phyloP scores from a whole-genome alignment of 2,113 vertebrate species.

The Brachypodius melanocephalos region DNA sequence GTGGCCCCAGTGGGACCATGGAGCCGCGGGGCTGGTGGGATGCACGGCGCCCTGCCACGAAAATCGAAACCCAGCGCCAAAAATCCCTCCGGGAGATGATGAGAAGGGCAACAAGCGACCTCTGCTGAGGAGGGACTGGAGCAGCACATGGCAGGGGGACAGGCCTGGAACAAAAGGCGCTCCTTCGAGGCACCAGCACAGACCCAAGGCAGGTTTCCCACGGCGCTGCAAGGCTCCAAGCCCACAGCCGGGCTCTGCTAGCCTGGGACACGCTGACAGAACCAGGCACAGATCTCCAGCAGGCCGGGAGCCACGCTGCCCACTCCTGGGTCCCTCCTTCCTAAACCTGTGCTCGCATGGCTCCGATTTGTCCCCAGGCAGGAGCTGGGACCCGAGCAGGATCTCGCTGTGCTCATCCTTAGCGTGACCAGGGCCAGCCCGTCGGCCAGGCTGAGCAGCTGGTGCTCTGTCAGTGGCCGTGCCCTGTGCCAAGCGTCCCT shows the following conservation, averaged over 20 bases:
- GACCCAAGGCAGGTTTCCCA: neutral
- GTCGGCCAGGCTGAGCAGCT: neutral
- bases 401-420: neutral
- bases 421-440: accelerated
- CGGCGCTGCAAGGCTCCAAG: neutral
- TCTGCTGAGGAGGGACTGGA: constrained; percentile 47
- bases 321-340: neutral
- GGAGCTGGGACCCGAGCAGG: neutral
- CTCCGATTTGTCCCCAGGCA: neutral
- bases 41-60: neutral
- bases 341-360: neutral
- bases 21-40: neutral
- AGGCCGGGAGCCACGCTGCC: neutral
- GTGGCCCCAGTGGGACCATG: neutral
- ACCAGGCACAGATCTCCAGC: accelerated
- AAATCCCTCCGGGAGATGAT: neutral
- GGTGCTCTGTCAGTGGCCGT: neutral
- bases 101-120: constrained; percentile 39
- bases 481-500: neutral
- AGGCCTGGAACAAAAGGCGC: neutral
- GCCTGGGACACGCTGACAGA: accelerated
- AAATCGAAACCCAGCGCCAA: neutral
- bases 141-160: neutral
- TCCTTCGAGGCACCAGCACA: neutral
- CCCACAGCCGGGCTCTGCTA: accelerated